Percentiles rank a stretch among this genome's conserved stretches.
These are phyloP conservation scores for Bostrychus sinensis DNA, from an alignment of 2,113 vertebrate genomes.

Conservation along the genomic window DNA sequence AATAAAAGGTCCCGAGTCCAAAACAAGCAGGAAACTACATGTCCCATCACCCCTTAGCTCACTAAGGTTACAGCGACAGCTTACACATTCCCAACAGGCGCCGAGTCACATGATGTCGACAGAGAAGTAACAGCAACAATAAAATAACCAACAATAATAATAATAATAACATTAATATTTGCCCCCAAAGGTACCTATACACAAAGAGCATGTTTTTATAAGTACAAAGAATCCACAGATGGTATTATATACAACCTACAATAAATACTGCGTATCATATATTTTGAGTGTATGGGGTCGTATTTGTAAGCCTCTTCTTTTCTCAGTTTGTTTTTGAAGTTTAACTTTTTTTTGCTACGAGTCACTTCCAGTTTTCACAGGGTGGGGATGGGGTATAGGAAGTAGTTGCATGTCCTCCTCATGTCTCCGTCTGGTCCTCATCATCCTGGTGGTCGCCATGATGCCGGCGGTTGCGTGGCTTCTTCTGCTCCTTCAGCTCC, in stretches of 20 bases:
- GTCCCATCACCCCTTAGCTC: slow-evolving; percentile 48
- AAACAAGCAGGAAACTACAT: slow-evolving; percentile 42
- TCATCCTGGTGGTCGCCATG: slow-evolving; percentile 78
- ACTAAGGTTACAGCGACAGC: not conserved
- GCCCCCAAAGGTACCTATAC: slow-evolving; percentile 80
- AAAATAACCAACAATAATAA: slow-evolving; percentile 77
- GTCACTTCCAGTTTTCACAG: slow-evolving; percentile 69
- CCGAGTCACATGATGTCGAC: slow-evolving; percentile 51
- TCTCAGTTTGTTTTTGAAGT: slow-evolving; percentile 56
- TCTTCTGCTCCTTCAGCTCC: slow-evolving; percentile 95
- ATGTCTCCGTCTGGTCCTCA: slow-evolving; percentile 84
- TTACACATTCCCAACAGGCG: slow-evolving; percentile 50
- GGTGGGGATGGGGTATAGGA: slow-evolving; percentile 1
- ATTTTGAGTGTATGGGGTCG: slow-evolving; percentile 65
- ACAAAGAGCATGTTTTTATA: slow-evolving; percentile 80
- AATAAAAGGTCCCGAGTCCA: slow-evolving; percentile 48
- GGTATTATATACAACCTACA: slow-evolving; percentile 89
- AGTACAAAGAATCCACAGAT: slow-evolving; percentile 85
- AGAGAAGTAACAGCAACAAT: slow-evolving; percentile 76
- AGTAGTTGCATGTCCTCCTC: slow-evolving; percentile 67
- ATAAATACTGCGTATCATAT: slow-evolving; percentile 90
- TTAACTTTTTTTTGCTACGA: slow-evolving; percentile 55
- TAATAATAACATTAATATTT: slow-evolving; percentile 73
- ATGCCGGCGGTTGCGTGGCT: slow-evolving; percentile 94
- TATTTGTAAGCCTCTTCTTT: slow-evolving; percentile 58